Evolutionary conservation across 2,113 vertebrate species (phyloP).

Genomic region (Halcyon malimbica): DNA sequence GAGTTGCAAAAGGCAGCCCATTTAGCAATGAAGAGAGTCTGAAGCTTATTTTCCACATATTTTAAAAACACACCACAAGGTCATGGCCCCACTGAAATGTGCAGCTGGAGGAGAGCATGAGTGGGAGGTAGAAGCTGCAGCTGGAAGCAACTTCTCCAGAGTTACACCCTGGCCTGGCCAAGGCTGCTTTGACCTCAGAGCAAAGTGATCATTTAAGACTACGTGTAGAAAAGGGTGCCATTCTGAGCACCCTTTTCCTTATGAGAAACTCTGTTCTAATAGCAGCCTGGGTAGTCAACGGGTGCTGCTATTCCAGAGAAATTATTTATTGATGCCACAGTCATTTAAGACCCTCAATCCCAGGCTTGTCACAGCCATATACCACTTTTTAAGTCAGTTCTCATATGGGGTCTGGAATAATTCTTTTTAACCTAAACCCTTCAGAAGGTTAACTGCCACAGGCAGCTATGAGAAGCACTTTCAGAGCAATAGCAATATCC

Average conservation of each 20-base stretch:
- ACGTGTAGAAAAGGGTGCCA: accelerated
- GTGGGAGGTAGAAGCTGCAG: background rate
- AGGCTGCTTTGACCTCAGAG: background rate
- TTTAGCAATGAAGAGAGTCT: accelerated
- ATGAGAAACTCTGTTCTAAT: background rate
- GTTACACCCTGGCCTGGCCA: background rate
- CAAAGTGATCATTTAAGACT: background rate
- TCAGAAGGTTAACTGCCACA: background rate
- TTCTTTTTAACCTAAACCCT: background rate
- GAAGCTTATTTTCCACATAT: slow-evolving; percentile 6
- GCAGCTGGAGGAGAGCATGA: background rate
- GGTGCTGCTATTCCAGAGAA: background rate
- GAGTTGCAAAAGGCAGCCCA: background rate
- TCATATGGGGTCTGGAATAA: background rate
- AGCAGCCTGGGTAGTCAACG: background rate
- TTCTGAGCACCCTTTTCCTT: background rate
- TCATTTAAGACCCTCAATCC: background rate
- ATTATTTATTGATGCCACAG: background rate
- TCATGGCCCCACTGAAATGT: background rate
- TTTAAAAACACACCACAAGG: background rate
- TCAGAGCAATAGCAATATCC: background rate
- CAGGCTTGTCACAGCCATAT: background rate
- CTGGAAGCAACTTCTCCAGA: background rate
- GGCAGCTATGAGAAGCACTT: background rate
- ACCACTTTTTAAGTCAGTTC: background rate